A percentile compares a stretch with the other conserved stretches of the same genome.
Evolutionary conservation across 1,140 invertebrate genomes (phyloP).

Genomic region (Eumaeus atala): DNA sequence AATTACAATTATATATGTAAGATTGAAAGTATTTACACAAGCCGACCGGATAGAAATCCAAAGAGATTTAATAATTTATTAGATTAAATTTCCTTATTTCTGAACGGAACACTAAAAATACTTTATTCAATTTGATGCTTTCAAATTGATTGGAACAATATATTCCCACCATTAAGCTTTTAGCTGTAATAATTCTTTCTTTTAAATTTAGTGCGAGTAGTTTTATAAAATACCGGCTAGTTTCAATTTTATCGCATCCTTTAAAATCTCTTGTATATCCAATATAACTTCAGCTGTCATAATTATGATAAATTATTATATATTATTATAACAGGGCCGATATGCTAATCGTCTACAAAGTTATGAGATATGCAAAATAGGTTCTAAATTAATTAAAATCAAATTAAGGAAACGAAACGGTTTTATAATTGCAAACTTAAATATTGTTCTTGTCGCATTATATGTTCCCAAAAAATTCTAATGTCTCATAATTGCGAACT

Average conservation of each 20-base stretch:
- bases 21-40: too few species aligned
- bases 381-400: slow-evolving; percentile 9
- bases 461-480: too few species aligned
- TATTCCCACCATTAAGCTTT: background rate
- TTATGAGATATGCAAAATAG: background rate
- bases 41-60: too few species aligned
- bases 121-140: background rate
- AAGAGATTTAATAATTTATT: slow-evolving; percentile 5
- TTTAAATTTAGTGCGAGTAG: too few species aligned
- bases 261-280: background rate
- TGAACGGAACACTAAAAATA: background rate
- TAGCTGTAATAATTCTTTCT: background rate
- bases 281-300: slow-evolving; percentile 3
- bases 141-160: background rate
- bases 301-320: slow-evolving; percentile 5
- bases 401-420: slow-evolving; percentile 1
- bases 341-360: slow-evolving; percentile 5
- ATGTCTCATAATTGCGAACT: too few species aligned
- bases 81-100: background rate
- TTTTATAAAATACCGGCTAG: too few species aligned
- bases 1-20: too few species aligned
- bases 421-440: background rate
- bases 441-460: too few species aligned
- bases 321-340: background rate
- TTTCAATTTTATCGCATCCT: background rate